These are phyloP conservation scores for Heliconius eleuchia DNA, from an alignment of 1,140 invertebrate genomes.

Conservation along the genomic window DNA sequence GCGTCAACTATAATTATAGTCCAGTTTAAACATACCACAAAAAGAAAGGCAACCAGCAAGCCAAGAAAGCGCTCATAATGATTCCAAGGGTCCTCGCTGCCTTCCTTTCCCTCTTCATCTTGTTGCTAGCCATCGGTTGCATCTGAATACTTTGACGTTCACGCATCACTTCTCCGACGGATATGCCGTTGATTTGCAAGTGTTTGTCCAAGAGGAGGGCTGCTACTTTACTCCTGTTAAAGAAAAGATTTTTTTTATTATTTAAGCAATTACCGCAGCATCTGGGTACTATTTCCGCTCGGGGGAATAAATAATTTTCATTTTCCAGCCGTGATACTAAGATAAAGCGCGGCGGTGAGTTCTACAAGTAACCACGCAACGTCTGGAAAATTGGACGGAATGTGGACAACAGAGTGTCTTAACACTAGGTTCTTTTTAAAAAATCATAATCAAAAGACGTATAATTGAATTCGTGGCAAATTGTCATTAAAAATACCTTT, in stretches of 20 bases:
- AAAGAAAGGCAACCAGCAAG: constrained; percentile 98
- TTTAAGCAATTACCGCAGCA: too few species aligned
- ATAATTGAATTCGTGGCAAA: too few species aligned
- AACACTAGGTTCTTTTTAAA: too few species aligned
- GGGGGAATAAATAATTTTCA: too few species aligned
- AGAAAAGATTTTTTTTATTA: not conserved
- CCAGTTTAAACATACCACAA: constrained; percentile 84
- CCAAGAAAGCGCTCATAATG: constrained; percentile 96
- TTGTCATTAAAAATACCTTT: not conserved
- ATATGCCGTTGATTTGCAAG: constrained; percentile 92
- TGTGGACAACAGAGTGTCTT: too few species aligned
- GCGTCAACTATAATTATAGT: not conserved
- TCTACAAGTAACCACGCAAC: too few species aligned
- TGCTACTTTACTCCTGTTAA: constrained; percentile 89
- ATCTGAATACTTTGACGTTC: constrained; percentile 83
- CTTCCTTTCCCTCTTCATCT: constrained; percentile 96
- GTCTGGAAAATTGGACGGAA: too few species aligned
- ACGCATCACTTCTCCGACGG: constrained; percentile 83
- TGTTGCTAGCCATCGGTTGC: constrained; percentile 86
- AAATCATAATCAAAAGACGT: too few species aligned
- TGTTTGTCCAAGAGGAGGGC: constrained; percentile 92
- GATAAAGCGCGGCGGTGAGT: too few species aligned
- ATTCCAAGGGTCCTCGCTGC: constrained; percentile 96
- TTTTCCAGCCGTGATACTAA: too few species aligned
- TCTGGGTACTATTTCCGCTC: too few species aligned